phyloP scores from a whole-genome alignment of 2,113 vertebrate species.

The Choloepus hoffmanni region DNA sequence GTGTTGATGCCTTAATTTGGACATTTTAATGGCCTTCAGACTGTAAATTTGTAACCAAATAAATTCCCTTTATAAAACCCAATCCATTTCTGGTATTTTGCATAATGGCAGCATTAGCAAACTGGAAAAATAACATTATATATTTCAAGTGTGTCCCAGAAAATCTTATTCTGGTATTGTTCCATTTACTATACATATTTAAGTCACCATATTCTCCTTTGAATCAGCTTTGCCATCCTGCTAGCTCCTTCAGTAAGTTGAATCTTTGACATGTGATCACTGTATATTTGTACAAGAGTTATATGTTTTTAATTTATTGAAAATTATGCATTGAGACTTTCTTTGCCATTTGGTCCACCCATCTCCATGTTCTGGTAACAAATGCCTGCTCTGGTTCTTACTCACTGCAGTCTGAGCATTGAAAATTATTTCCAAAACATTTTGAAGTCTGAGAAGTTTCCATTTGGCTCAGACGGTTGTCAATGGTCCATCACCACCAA shows the following conservation, averaged over 20 bases:
- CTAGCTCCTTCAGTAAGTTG: neutral
- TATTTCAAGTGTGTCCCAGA: neutral
- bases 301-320: neutral
- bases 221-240: neutral
- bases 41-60: too few relatives aligned
- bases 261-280: neutral
- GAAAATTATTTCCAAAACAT: conserved; percentile 24
- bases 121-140: neutral
- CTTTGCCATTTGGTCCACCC: neutral
- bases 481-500: neutral
- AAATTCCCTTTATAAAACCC: too few relatives aligned
- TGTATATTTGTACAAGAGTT: neutral
- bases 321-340: conserved; percentile 42
- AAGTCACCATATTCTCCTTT: neutral
- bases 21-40: too few relatives aligned
- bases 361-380: neutral
- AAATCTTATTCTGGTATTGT: neutral
- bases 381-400: conserved; percentile 11
- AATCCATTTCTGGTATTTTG: too few relatives aligned
- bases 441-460: neutral
- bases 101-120: too few relatives aligned
- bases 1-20: too few relatives aligned
- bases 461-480: neutral
- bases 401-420: neutral
- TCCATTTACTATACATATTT: neutral